Conservation (phyloP, 1,140 invertebrate species). For the Piezodorus guildinii region DNA sequence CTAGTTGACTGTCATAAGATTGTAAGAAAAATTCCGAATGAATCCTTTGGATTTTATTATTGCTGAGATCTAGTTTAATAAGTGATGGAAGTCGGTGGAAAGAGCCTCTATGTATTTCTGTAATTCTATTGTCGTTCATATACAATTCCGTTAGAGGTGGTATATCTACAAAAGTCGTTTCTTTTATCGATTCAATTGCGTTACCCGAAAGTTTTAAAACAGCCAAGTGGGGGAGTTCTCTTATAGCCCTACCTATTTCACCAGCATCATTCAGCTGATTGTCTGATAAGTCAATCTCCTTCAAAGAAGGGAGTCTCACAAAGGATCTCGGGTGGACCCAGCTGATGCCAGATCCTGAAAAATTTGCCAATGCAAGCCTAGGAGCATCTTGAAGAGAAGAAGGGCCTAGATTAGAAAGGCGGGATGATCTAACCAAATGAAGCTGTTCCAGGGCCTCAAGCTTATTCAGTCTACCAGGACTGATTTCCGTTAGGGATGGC, state of each 20-base stretch:
- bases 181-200: slow-evolving; percentile 52
- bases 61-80: slow-evolving; percentile 59
- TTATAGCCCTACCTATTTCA: slow-evolving; percentile 60
- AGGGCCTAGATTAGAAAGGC: slow-evolving; percentile 52
- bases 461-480: slow-evolving; percentile 56
- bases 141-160: slow-evolving; percentile 54
- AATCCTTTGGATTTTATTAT: slow-evolving; percentile 62
- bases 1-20: slow-evolving; percentile 44
- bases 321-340: slow-evolving; percentile 67
- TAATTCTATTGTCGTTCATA: slow-evolving; percentile 58
- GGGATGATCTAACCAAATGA: slow-evolving; percentile 54
- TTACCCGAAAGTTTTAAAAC: slow-evolving; percentile 58
- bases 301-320: slow-evolving; percentile 53
- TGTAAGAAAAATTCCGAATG: slow-evolving; percentile 71
- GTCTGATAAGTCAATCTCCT: slow-evolving; percentile 53
- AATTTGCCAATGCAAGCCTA: slow-evolving; percentile 56
- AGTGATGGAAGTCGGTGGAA: slow-evolving; percentile 64
- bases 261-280: slow-evolving; percentile 63
- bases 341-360: slow-evolving; percentile 63
- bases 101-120: slow-evolving; percentile 43
- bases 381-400: slow-evolving; percentile 62
- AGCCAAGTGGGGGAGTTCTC: slow-evolving; percentile 58
- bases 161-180: slow-evolving; percentile 69
- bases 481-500: slow-evolving; percentile 51
- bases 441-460: slow-evolving; percentile 61